These are phyloP conservation scores for Stramonita haemastoma DNA, from an alignment of 2,888 invertebrate species.

Conservation along the genomic window DNA sequence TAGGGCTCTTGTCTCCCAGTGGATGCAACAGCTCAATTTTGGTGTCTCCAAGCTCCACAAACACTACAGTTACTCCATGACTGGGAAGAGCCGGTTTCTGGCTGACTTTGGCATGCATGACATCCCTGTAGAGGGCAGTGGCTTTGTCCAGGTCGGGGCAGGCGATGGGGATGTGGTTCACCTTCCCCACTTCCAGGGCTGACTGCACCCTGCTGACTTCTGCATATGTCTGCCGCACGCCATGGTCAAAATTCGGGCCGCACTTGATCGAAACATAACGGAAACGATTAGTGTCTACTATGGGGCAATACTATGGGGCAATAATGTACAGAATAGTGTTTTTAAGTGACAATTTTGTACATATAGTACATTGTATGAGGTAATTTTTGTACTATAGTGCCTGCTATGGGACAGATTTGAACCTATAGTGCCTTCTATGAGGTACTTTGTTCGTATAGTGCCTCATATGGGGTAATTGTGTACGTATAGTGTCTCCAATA, in stretches of 20 bases:
- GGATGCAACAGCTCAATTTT: slow-evolving; percentile 82
- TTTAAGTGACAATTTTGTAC: no score
- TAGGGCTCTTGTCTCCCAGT: slow-evolving; percentile 81
- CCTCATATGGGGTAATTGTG: no score
- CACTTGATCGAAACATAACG: no score
- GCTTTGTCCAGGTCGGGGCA: slow-evolving; percentile 80
- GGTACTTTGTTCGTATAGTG: no score
- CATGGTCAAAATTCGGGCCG: not conserved
- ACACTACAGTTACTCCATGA: slow-evolving; percentile 82
- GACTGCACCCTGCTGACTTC: not conserved
- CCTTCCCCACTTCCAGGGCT: slow-evolving; percentile 78
- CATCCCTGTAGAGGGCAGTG: slow-evolving; percentile 78
- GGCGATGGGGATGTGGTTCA: slow-evolving; percentile 83
- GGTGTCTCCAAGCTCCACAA: slow-evolving; percentile 81
- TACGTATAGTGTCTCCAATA: no score
- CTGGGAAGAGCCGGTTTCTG: slow-evolving; percentile 78
- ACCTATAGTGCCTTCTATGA: no score
- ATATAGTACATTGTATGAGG: no score
- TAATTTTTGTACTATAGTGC: no score
- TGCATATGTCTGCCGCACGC: not conserved
- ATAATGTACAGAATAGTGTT: no score
- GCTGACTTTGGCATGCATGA: slow-evolving; percentile 80
- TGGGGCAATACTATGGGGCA: no score
- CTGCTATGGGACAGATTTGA: no score
- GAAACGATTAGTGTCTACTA: no score